Evolutionary conservation across 2,888 invertebrate genomes (phyloP).

Genomic region (Parochlus steinenii): DNA sequence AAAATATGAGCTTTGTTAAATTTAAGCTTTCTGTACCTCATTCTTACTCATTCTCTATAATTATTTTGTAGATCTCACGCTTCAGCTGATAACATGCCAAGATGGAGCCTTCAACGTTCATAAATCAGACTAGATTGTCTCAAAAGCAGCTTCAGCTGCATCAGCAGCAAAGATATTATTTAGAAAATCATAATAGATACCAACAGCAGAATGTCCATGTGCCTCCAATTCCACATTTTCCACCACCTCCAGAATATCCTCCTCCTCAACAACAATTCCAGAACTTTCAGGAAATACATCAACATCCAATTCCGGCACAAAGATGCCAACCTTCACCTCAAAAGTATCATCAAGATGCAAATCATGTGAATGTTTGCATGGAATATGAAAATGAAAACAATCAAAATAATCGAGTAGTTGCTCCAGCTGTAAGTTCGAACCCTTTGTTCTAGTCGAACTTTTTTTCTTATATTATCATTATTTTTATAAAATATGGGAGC

Average conservation of each 20-base stretch:
- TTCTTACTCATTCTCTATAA: too few relatives aligned
- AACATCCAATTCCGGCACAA: conserved; percentile 20
- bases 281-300: conserved; percentile 21
- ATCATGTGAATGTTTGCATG: conserved; percentile 25
- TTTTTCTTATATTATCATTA: too few relatives aligned
- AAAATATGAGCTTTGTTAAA: too few relatives aligned
- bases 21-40: too few relatives aligned
- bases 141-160: conserved; percentile 11
- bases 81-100: too few relatives aligned
- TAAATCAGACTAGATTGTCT: conserved; percentile 12
- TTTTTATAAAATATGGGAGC: too few relatives aligned
- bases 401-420: conserved; percentile 8
- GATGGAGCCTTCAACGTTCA: conserved; percentile 12
- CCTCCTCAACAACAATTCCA: conserved; percentile 31
- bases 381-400: conserved; percentile 20
- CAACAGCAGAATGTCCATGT: conserved; percentile 4
- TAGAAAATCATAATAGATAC: conserved; percentile 5
- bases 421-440: conserved; percentile 5
- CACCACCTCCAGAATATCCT: conserved; percentile 56
- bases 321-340: conserved; percentile 20
- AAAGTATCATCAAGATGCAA: conserved; percentile 17
- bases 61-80: too few relatives aligned
- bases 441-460: not conserved
- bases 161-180: too few relatives aligned
- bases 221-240: conserved; percentile 48